Percentiles rank a stretch among this genome's conserved stretches.
These are phyloP conservation scores for Torymus texanus DNA, from an alignment of 2,888 invertebrate species.

Conservation along the genomic window DNA sequence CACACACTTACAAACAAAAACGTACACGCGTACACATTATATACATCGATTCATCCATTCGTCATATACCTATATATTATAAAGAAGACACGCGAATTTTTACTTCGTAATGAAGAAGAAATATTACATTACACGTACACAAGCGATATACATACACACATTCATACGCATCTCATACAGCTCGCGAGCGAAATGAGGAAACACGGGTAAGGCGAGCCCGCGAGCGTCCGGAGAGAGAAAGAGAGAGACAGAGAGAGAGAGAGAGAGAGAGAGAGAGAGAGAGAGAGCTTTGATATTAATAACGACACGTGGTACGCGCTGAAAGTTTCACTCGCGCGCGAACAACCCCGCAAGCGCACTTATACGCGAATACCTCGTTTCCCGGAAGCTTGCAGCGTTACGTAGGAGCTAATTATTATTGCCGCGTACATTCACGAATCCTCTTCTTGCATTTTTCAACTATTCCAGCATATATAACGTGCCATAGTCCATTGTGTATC, in stretches of 20 bases:
- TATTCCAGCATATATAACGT: neutral
- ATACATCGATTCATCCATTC: conserved; percentile 16
- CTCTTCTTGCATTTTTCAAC: neutral
- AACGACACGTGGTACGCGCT: conserved; percentile 3
- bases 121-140: neutral
- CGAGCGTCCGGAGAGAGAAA: conserved; percentile 46
- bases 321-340: conserved; percentile 12
- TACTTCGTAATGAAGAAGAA: conserved; percentile 11
- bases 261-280: too few species aligned
- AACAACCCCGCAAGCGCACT: neutral
- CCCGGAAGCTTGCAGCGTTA: conserved; percentile 5
- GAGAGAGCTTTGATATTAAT: conserved; percentile 37
- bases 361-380: conserved; percentile 7
- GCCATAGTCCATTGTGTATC: conserved; percentile 6
- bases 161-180: conserved; percentile 6
- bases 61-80: conserved; percentile 15
- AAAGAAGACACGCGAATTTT: conserved; percentile 24
- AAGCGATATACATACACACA: neutral
- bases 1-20: neutral
- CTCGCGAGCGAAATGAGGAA: conserved; percentile 34
- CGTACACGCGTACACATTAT: conserved; percentile 14
- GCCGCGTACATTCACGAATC: neutral
- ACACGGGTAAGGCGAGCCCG: neutral
- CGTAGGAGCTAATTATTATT: conserved; percentile 7
- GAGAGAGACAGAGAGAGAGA: conserved; percentile 29